These are phyloP conservation scores for Cantharis rustica DNA, from an alignment of 2,888 invertebrate genomes.

Conservation along the genomic window DNA sequence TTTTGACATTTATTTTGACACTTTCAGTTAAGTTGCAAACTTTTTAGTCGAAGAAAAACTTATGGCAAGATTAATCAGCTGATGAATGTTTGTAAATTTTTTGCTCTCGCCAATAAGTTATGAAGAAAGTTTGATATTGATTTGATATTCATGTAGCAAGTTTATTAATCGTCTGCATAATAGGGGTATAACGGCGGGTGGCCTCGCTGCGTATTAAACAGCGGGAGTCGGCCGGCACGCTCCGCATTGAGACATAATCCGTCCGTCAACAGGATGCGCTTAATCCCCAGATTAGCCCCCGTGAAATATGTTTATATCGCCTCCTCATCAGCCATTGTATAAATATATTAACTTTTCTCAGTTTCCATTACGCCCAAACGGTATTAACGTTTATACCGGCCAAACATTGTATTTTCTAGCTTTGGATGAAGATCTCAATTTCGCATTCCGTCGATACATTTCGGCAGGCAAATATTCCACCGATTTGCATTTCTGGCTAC, in stretches of 20 bases:
- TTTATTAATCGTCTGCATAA: constrained; percentile 37
- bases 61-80: not conserved
- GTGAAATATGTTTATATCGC: constrained; percentile 48
- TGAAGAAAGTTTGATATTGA: constrained; percentile 5
- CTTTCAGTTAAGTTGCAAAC: not conserved
- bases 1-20: not conserved
- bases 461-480: not conserved
- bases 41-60: not conserved
- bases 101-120: not conserved
- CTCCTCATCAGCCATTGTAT: constrained; percentile 28
- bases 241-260: constrained; percentile 48
- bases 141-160: constrained; percentile 23
- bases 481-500: not conserved
- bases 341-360: constrained; percentile 32
- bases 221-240: constrained; percentile 42
- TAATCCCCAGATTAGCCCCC: constrained; percentile 46
- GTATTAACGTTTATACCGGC: not conserved
- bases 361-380: constrained; percentile 13
- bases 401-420: not conserved
- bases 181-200: constrained; percentile 34
- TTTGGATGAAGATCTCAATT: not conserved
- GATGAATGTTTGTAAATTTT: not conserved
- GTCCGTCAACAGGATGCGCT: constrained; percentile 50
- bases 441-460: not conserved
- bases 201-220: constrained; percentile 41